These are phyloP conservation scores for Tinamus guttatus DNA, from an alignment of 2,113 vertebrate genomes.

Conservation along the genomic window DNA sequence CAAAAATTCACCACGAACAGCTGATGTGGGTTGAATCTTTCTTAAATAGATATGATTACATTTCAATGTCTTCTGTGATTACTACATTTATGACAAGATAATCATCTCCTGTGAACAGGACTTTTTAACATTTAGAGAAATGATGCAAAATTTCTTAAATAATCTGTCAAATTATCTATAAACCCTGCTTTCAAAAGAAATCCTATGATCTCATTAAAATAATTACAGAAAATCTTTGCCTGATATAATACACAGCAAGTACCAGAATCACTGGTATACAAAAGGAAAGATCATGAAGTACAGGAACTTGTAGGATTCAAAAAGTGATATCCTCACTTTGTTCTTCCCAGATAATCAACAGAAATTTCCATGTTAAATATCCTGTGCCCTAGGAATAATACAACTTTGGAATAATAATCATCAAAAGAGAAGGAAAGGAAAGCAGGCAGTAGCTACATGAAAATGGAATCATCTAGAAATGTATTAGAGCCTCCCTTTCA, in stretches of 20 bases:
- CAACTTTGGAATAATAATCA: not conserved
- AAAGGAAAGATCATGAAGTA: not conserved
- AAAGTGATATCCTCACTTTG: not conserved
- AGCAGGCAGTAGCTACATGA: not conserved
- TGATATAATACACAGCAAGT: slow-evolving; percentile 21
- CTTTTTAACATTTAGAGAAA: slow-evolving; percentile 24
- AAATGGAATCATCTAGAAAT: not conserved
- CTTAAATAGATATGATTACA: slow-evolving; percentile 22
- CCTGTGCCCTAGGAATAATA: not conserved
- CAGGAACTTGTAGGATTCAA: not conserved
- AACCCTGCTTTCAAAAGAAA: slow-evolving; percentile 16
- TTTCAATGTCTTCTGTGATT: not conserved
- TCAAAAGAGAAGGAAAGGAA: not conserved
- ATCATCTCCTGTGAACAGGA: not conserved
- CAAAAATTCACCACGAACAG: slow-evolving; percentile 11
- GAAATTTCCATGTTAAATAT: not conserved
- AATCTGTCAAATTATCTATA: slow-evolving; percentile 42
- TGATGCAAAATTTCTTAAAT: slow-evolving; percentile 27
- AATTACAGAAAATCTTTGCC: slow-evolving; percentile 24
- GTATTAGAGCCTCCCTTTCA: not conserved
- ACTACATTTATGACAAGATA: not conserved
- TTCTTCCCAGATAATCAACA: not conserved
- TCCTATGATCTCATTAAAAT: slow-evolving; percentile 19
- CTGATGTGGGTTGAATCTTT: slow-evolving; percentile 10
- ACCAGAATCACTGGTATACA: not conserved